A percentile compares a stretch with the other conserved stretches of the same genome.
phyloP scores from a whole-genome alignment of 2,797 vertebrate genomes.

The Alauda arvensis region DNA sequence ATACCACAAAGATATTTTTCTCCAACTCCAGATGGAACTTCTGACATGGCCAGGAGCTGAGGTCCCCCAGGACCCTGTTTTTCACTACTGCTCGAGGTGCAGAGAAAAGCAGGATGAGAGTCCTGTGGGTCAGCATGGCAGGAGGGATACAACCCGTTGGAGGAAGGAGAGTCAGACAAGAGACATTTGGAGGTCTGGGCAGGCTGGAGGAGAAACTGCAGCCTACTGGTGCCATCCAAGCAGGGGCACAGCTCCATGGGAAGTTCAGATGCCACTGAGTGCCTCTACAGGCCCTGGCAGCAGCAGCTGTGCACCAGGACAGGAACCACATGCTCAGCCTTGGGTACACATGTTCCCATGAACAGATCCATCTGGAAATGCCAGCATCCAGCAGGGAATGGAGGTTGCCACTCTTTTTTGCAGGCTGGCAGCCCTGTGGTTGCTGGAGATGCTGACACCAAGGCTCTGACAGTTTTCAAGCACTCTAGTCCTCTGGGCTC shows the following conservation, averaged over 20 bases:
- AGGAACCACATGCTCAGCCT: accelerated
- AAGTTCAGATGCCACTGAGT: not conserved
- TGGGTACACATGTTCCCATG: not conserved
- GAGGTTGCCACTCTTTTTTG: not conserved
- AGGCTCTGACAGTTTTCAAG: not conserved
- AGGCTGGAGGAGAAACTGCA: not conserved
- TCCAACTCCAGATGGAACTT: not conserved
- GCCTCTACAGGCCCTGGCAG: not conserved
- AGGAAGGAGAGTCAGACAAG: not conserved
- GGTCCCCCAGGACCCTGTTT: not conserved
- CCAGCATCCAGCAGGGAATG: not conserved
- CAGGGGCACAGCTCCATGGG: accelerated
- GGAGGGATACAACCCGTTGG: not conserved
- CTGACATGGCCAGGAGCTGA: not conserved
- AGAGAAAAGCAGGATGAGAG: not conserved
- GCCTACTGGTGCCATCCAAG: not conserved
- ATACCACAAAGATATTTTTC: not conserved
- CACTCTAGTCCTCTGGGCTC: not conserved
- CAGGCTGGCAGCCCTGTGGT: not conserved
- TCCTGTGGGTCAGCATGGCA: not conserved
- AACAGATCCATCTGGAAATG: not conserved
- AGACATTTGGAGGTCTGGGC: not conserved
- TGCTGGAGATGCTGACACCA: not conserved
- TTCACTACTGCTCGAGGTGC: not conserved
- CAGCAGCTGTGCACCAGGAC: not conserved